These are phyloP conservation scores for Eulithis prunata DNA, from an alignment of 2,888 invertebrate species.

Conservation along the genomic window DNA sequence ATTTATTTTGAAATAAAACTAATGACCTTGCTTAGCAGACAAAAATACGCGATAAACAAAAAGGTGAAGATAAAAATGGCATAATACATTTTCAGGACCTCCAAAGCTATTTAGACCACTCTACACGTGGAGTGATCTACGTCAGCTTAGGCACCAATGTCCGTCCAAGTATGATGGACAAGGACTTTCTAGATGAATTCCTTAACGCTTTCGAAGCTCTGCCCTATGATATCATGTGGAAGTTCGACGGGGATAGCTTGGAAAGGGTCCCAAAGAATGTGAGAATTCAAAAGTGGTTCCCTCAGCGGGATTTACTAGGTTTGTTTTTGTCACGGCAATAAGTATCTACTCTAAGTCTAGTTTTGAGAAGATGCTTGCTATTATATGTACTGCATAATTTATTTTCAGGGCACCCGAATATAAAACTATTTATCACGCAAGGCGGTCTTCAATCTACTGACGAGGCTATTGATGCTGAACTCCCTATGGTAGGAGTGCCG, in stretches of 20 bases:
- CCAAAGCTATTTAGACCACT: constrained; percentile 45
- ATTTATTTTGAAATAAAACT: background rate
- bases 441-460: constrained; percentile 67
- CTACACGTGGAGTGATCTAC: constrained; percentile 47
- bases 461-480: constrained; percentile 61
- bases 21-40: too few species aligned
- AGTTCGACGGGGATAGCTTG: constrained; percentile 45
- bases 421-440: constrained; percentile 69
- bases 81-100: constrained; percentile 44
- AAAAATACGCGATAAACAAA: background rate
- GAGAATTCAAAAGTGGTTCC: constrained; percentile 50
- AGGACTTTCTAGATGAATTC: constrained; percentile 43
- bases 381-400: background rate
- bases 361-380: too few species aligned
- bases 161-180: constrained; percentile 42
- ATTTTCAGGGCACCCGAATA: constrained; percentile 59
- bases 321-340: background rate
- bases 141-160: constrained; percentile 53
- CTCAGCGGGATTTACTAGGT: constrained; percentile 48
- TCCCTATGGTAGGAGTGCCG: constrained; percentile 63
- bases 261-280: constrained; percentile 43
- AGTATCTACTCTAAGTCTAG: too few species aligned
- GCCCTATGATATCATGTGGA: constrained; percentile 51
- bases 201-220: constrained; percentile 44
- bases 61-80: background rate